These are phyloP conservation scores for Diaprepes abbreviatus DNA, from an alignment of 2,888 invertebrate genomes.

Conservation along the genomic window DNA sequence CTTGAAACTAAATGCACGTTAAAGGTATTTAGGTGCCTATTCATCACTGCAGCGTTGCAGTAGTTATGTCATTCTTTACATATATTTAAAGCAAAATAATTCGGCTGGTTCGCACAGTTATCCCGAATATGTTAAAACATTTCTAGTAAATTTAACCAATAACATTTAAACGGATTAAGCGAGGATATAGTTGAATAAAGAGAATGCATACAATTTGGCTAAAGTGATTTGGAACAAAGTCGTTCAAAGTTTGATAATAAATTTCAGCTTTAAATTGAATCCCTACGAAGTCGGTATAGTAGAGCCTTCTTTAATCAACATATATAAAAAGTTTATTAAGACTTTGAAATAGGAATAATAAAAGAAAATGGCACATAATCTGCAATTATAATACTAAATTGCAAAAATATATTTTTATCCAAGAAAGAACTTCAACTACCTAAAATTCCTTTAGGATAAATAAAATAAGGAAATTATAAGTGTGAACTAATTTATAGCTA, in stretches of 20 bases:
- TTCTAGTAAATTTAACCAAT: constrained; percentile 64
- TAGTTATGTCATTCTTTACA: constrained; percentile 36
- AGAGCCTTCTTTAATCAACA: constrained; percentile 43
- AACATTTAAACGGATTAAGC: constrained; percentile 66
- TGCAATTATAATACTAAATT: constrained; percentile 4
- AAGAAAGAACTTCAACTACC: too few relatives aligned
- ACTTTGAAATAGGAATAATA: constrained; percentile 19
- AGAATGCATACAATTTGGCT: constrained; percentile 65
- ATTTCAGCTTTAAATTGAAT: constrained; percentile 62
- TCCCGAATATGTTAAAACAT: constrained; percentile 57
- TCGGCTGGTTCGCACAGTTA: constrained; percentile 48
- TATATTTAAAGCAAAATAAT: constrained; percentile 39
- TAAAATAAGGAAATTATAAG: too few relatives aligned
- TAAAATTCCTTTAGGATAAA: too few relatives aligned
- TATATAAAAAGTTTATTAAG: constrained; percentile 39
- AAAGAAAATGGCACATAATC: constrained; percentile 12
- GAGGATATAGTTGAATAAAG: constrained; percentile 64
- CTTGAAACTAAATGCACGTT: not conserved
- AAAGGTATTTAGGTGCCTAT: constrained; percentile 18
- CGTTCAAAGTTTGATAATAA: constrained; percentile 66
- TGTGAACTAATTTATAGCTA: too few relatives aligned
- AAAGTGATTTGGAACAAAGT: constrained; percentile 65
- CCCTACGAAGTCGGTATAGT: constrained; percentile 48
- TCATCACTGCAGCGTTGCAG: constrained; percentile 16
- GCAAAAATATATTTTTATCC: too few relatives aligned